Evolutionary conservation across 2,888 invertebrate genomes (phyloP).

Genomic region (Cheilosia pagana): DNA sequence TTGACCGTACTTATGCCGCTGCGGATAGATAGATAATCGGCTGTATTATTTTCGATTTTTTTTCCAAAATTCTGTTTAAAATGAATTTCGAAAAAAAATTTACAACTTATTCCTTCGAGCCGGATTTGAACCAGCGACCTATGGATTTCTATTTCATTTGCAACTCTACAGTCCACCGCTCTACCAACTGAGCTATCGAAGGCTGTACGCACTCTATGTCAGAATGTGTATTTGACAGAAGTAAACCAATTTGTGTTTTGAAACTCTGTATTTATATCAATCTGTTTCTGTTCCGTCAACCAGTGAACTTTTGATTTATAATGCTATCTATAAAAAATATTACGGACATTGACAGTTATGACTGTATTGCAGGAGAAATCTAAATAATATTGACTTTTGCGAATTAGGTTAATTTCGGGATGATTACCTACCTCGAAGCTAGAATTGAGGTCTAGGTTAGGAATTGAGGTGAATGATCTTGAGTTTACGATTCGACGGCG

Average conservation of each 20-base stretch:
- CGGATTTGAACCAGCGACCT: conserved; percentile 80
- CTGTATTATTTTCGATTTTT: no score
- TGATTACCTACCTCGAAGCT: no score
- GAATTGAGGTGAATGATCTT: no score
- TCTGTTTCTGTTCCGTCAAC: background rate
- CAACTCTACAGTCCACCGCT: conserved; percentile 78
- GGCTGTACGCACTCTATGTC: conserved; percentile 34
- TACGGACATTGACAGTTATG: no score
- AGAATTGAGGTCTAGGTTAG: no score
- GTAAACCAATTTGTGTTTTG: background rate
- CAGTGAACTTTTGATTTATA: background rate
- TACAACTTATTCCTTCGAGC: conserved; percentile 76
- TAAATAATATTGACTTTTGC: no score
- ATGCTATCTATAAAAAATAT: background rate
- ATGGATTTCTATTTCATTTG: conserved; percentile 76
- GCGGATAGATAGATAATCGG: no score
- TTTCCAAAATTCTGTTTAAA: background rate
- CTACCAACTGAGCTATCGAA: conserved; percentile 79
- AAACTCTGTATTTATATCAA: background rate
- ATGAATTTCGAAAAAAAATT: conserved; percentile 49
- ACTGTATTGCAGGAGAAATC: no score
- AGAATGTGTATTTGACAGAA: background rate
- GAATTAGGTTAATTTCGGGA: no score
- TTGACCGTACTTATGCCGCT: no score
- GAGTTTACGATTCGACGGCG: no score